Conservation (phyloP, 2,113 vertebrate species). For the Cryptomyrus ogoouensis region DNA sequence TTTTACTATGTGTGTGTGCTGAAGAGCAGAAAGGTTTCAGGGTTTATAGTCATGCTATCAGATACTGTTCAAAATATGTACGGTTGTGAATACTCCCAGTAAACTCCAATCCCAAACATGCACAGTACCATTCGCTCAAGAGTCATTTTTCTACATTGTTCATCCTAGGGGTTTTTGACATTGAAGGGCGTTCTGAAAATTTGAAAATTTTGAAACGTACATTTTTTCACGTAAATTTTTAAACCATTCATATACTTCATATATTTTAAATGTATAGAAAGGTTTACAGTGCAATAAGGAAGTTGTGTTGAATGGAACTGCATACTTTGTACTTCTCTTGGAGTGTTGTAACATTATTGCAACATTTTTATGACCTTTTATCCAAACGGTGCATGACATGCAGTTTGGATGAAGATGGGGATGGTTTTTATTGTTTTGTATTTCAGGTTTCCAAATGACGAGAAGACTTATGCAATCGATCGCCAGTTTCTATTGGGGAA, state of each 20-base stretch:
- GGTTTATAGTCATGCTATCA: background rate
- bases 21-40: background rate
- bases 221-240: background rate
- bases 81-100: background rate
- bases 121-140: background rate
- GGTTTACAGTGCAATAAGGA: background rate
- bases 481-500: conserved; percentile 78
- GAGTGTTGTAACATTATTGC: background rate
- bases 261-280: background rate
- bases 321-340: background rate
- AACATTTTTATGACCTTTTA: background rate
- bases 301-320: background rate
- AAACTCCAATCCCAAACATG: background rate
- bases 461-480: conserved; percentile 63
- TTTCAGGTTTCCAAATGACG: conserved; percentile 67
- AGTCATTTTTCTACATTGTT: background rate
- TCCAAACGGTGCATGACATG: background rate
- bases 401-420: background rate
- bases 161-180: background rate
- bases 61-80: background rate
- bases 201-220: background rate
- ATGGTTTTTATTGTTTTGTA: background rate
- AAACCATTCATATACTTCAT: background rate
- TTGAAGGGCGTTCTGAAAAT: background rate
- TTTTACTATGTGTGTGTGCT: background rate